Evolutionary conservation across 1,140 invertebrate species (phyloP), one percentile per base, ranked within the genome.

Genomic region (Trichoplusia ni): DNA sequence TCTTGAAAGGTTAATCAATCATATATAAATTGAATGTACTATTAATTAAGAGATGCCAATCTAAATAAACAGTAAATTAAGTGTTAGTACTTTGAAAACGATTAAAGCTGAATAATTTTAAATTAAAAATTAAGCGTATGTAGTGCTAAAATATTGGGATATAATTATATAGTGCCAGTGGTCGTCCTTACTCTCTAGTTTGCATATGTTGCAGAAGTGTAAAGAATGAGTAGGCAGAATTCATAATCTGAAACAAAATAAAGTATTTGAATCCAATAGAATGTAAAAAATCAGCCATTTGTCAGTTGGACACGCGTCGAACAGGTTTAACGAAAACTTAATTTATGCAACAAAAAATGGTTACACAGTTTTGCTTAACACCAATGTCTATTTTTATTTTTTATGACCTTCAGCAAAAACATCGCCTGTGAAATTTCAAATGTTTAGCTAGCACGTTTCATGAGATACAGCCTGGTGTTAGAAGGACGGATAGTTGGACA

Each of bases 141-240:
- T n/a, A n/a, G 8, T 33, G 29, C 29, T n/a, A n/a, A n/a, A n/a
- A 6, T 8, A n/a, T n/a, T n/a, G 11, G 8, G 2, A 33, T n/a
- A 4, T 33, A 1, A 33, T 33, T 33, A 2, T n/a, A 38, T 6
- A 38, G 13, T 14, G 11, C 3, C 1, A n/a, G n/a, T n/a, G n/a
- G n/a, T n/a, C n/a, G n/a, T n/a, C n/a, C n/a, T n/a, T n/a, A n/a
- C n/a, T n/a, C n/a, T n/a, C n/a, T n/a, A 7, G 72, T 51, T 58
- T 82, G 74, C 59, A 84, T 73, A 21, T 86, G 47, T 16, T 73
- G 67, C 4, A 85, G 71, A n/a, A 87, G 58, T 8, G 82, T 82
- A 21, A 81, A 87, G 59, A 84, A 84, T 6, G 82, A 85, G 61
- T 85, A 87, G 8, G 81, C 77, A 5, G 84, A 71, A 62, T 86